A percentile compares a stretch with the other conserved stretches of the same genome.
phyloP scores from a whole-genome alignment of 2,113 vertebrate genomes.

The Naja naja region DNA sequence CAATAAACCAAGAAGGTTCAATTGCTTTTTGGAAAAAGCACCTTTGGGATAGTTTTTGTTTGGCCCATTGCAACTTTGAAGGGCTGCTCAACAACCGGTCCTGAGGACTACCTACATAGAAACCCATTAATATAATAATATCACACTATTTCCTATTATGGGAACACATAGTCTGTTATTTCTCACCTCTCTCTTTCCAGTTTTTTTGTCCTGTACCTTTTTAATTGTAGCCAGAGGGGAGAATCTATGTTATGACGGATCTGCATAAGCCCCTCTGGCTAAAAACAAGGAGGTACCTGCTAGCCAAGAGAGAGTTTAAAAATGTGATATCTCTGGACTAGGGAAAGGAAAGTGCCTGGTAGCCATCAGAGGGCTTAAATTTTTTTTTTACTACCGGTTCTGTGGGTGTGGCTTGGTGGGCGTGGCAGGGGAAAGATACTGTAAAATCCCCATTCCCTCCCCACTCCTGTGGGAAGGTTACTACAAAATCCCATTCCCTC shows the following conservation, averaged over 20 bases:
- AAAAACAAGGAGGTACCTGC: too few species aligned
- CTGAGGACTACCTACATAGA: neutral
- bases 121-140: neutral
- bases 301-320: too few species aligned
- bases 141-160: neutral
- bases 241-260: neutral
- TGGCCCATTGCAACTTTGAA: neutral
- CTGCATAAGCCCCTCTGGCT: neutral
- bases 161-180: neutral
- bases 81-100: neutral
- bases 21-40: neutral
- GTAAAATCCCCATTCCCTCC: too few species aligned
- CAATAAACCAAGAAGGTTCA: neutral
- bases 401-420: too few species aligned
- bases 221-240: neutral
- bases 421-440: too few species aligned
- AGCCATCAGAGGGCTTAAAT: too few species aligned
- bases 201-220: neutral
- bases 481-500: too few species aligned
- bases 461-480: too few species aligned
- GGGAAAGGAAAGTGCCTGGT: too few species aligned
- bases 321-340: too few species aligned
- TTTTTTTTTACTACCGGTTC: too few species aligned
- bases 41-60: neutral
- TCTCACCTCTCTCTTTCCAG: neutral